phyloP scores from a whole-genome alignment of 2,797 vertebrate species.

The Poecile montanus region DNA sequence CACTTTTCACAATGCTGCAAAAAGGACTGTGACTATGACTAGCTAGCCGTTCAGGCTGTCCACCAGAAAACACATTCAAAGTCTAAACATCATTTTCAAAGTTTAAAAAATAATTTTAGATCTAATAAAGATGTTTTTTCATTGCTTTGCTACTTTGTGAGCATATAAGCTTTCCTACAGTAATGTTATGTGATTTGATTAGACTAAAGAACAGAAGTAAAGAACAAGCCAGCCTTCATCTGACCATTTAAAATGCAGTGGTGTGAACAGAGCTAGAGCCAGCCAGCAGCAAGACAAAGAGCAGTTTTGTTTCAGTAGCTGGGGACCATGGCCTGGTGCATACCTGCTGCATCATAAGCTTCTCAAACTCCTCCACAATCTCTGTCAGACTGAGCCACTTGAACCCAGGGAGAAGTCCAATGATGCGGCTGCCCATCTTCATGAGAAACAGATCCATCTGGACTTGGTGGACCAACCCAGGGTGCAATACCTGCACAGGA shows the following conservation, averaged over 20 bases:
- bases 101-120: neutral
- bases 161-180: neutral
- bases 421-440: slow-evolving; percentile 85
- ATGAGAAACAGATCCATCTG: slow-evolving; percentile 90
- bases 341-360: slow-evolving; percentile 96
- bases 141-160: neutral
- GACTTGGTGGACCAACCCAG: slow-evolving; percentile 88
- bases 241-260: neutral
- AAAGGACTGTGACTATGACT: neutral
- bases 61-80: neutral
- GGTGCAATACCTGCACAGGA: slow-evolving; percentile 87
- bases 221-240: neutral
- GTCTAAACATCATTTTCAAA: neutral
- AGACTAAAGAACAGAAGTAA: neutral
- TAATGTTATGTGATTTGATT: neutral
- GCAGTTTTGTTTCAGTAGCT: neutral
- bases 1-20: neutral
- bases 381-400: slow-evolving; percentile 93
- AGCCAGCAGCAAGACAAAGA: neutral
- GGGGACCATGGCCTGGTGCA: neutral
- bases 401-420: slow-evolving; percentile 87
- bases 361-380: slow-evolving; percentile 93
- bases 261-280: neutral
- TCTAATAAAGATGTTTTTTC: neutral
- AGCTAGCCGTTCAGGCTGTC: neutral